phyloP scores from a whole-genome alignment of 2,888 invertebrate species.

The Neria commutata region DNA sequence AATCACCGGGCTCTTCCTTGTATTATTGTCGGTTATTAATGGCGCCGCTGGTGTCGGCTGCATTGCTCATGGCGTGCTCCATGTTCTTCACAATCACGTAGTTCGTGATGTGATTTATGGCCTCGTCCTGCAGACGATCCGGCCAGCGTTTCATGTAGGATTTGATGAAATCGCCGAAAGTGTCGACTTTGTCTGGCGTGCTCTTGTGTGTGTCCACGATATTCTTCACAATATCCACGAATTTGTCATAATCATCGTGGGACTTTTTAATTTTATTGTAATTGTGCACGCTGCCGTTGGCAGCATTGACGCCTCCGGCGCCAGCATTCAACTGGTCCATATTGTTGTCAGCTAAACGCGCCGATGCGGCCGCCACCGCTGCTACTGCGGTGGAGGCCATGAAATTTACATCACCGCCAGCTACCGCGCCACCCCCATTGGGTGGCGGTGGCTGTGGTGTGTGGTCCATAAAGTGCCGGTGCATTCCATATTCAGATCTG shows the following conservation, averaged over 20 bases:
- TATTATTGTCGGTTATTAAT: conserved; percentile 60
- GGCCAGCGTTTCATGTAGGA: conserved; percentile 60
- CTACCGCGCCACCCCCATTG: conserved; percentile 49
- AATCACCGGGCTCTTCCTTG: conserved; percentile 53
- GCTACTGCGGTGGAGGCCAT: conserved; percentile 59
- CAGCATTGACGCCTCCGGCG: conserved; percentile 48
- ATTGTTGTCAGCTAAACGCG: conserved; percentile 55
- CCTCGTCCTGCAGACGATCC: conserved; percentile 58
- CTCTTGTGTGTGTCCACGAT: conserved; percentile 58
- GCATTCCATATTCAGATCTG: conserved; percentile 60
- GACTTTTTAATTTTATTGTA: conserved; percentile 52
- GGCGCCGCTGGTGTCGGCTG: conserved; percentile 33
- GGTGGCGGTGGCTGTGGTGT: conserved; percentile 56
- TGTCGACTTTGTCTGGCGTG: conserved; percentile 57
- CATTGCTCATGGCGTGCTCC: conserved; percentile 56
- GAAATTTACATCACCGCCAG: conserved; percentile 57
- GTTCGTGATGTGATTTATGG: conserved; percentile 59
- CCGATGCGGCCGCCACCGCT: conserved; percentile 52
- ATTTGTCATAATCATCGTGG: conserved; percentile 58
- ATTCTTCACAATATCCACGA: conserved; percentile 60
- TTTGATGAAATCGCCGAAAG: conserved; percentile 58
- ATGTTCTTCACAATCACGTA: conserved; percentile 60
- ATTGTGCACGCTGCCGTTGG: conserved; percentile 48
- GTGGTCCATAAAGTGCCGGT: conserved; percentile 60
- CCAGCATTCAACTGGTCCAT: conserved; percentile 57